phyloP scores from a whole-genome alignment of 2,113 vertebrate genomes.

The Bos javanicus region DNA sequence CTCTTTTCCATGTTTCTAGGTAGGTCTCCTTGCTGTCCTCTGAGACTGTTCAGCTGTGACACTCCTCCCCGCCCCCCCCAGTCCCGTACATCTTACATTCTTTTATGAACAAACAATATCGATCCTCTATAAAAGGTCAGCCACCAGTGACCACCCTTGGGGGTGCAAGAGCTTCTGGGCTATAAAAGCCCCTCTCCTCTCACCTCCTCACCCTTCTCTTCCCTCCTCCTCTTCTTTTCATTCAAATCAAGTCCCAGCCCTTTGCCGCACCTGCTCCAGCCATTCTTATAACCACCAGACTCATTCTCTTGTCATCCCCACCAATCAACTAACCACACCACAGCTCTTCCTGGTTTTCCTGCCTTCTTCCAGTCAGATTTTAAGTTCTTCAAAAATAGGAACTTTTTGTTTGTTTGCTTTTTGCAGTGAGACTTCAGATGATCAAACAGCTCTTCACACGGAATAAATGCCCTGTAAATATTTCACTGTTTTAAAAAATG shows the following conservation, averaged over 20 bases:
- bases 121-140: background rate
- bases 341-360: background rate
- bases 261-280: background rate
- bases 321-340: background rate
- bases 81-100: no score
- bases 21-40: background rate
- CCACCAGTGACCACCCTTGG: background rate
- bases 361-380: background rate
- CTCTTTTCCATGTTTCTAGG: background rate
- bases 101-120: background rate
- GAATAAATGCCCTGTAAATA: background rate
- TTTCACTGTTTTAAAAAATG: background rate
- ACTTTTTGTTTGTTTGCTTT: background rate
- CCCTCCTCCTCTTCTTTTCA: background rate
- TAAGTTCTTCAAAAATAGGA: background rate
- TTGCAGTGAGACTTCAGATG: background rate
- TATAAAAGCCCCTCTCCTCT: background rate
- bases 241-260: background rate
- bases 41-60: background rate
- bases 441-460: background rate
- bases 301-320: background rate
- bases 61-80: rapidly evolving
- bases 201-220: background rate
- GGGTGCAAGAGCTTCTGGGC: background rate
- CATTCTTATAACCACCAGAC: background rate